Evolutionary conservation across 2,888 invertebrate genomes (phyloP), one percentile per base, ranked within the genome.

Genomic region (Oxytorus armatus): DNA sequence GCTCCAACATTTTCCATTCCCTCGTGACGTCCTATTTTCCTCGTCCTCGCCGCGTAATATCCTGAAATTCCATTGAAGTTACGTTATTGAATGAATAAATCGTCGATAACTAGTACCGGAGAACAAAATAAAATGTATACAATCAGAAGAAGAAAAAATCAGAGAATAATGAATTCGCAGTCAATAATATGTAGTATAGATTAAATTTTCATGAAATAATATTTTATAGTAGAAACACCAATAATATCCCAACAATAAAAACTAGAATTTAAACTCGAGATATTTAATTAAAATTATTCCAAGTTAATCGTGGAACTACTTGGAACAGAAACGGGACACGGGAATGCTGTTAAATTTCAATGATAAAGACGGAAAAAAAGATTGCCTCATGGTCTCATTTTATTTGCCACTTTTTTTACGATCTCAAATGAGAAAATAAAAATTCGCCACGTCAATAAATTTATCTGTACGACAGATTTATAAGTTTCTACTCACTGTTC

Each of bases 31-130:
- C 39, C 21, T 78, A 68, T n/a, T 65, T 11, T 11, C 1, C 11
- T 57, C 11, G 11, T 53, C 55, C 21, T 21, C 5, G 21, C 33
- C 47, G 57, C 8, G 29, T 57, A 42, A 51, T 39, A 14, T 75
- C 36, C 79, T 79, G 74, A 76, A 63, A 66, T 8, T 8, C 21
- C 49, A 65, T 49, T 21, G 14, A 49, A 47, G 11, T 7, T n/a
- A 3, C 18, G 29, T 49, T 65, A 49, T 49, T 47, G 14, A 4
- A 47, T 5, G 18, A 18, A 47, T 16, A 49, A 0, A 44, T 4
- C 10, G 4, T 11, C 3, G 11, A 10, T 16, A 29, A 2, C 5
- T 29, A 29, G 2, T 5, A 2, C 2, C 29, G 2, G 5, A 5
- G 5, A 29, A 29, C 2, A 29, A 3, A 29, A 29, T 29, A 3